Percentiles rank a stretch among this genome's conserved stretches.
Conservation (phyloP, 2,113 vertebrate species). For the Hassar affinis region DNA sequence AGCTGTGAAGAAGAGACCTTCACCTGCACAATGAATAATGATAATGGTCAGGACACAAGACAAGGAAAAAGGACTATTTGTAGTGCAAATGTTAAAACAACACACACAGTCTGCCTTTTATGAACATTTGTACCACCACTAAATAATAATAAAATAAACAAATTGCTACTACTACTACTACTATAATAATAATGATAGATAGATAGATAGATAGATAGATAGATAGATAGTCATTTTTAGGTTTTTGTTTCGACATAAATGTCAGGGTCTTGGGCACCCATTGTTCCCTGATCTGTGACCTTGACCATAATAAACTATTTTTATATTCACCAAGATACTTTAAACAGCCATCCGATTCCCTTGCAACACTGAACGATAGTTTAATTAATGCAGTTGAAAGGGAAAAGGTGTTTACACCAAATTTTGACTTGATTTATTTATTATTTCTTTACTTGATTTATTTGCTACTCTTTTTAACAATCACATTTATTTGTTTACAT, state of each 20-base stretch:
- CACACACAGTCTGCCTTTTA: too few species aligned
- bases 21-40: neutral
- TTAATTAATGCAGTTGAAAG: neutral
- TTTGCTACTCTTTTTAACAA: neutral
- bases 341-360: neutral
- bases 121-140: too few species aligned
- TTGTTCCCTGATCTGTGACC: neutral
- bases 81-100: neutral
- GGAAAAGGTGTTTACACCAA: neutral
- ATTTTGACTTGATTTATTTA: neutral
- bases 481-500: too few species aligned
- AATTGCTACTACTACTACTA: neutral
- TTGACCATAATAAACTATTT: neutral
- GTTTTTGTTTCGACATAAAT: too few species aligned
- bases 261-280: neutral
- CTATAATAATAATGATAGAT: too few species aligned
- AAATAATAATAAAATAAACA: neutral
- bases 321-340: neutral
- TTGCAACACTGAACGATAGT: neutral
- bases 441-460: too few species aligned
- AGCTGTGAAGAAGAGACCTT: neutral
- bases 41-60: neutral
- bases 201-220: neutral
- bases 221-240: neutral
- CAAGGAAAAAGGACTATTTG: neutral